Evolutionary conservation across 2,888 invertebrate species (phyloP).

Genomic region (Dasysyrphus tricinctus): DNA sequence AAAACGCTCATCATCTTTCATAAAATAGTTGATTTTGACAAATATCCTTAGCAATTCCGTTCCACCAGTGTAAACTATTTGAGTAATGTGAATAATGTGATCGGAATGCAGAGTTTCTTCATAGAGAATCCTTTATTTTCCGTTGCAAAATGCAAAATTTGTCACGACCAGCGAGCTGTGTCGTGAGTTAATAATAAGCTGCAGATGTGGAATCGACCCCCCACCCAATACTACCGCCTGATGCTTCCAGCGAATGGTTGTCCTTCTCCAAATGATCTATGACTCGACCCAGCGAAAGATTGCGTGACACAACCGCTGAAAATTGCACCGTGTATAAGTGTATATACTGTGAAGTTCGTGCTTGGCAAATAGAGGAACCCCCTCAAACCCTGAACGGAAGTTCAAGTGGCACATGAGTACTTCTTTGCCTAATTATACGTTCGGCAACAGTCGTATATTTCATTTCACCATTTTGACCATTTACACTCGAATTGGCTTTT

Average conservation of each 20-base stretch:
- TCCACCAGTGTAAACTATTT: slow-evolving; percentile 40
- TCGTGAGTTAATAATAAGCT: slow-evolving; percentile 62
- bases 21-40: slow-evolving; percentile 56
- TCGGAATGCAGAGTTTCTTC: slow-evolving; percentile 53
- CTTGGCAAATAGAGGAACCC: not conserved
- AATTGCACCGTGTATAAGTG: slow-evolving; percentile 46
- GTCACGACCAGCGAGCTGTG: slow-evolving; percentile 48
- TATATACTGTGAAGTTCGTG: slow-evolving; percentile 54
- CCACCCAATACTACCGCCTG: not conserved
- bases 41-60: slow-evolving; percentile 41
- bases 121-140: slow-evolving; percentile 8
- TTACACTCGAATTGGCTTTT: slow-evolving; percentile 57
- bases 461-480: slow-evolving; percentile 54
- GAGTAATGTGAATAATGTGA: slow-evolving; percentile 67
- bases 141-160: slow-evolving; percentile 58
- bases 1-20: slow-evolving; percentile 60
- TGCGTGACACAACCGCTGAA: slow-evolving; percentile 73
- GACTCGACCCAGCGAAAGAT: slow-evolving; percentile 57
- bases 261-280: slow-evolving; percentile 67
- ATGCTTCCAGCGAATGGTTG: not conserved
- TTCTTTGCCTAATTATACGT: slow-evolving; percentile 73
- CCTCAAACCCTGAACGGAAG: slow-evolving; percentile 51
- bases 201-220: slow-evolving; percentile 24
- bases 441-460: slow-evolving; percentile 65
- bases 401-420: slow-evolving; percentile 76